These are phyloP conservation scores for Fulica atra DNA, from an alignment of 2,113 vertebrate species.

Conservation along the genomic window DNA sequence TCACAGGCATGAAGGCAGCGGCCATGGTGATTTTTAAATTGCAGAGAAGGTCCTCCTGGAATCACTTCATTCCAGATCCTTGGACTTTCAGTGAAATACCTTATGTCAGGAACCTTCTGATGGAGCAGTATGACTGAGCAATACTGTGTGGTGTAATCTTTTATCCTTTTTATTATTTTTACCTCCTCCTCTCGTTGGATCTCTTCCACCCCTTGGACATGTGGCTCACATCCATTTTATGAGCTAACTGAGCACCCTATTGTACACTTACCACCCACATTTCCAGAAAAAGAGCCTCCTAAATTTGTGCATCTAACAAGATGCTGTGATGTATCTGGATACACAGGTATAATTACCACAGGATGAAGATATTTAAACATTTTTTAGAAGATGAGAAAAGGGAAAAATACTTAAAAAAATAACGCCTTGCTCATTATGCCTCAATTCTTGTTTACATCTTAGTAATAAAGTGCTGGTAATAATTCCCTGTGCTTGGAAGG, in stretches of 20 bases:
- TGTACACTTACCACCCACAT: constrained; percentile 4
- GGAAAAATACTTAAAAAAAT: background rate
- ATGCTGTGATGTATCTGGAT: background rate
- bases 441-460: constrained; percentile 12
- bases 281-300: constrained; percentile 34
- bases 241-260: background rate
- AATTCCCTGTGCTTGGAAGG: constrained; percentile 32
- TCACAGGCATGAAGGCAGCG: background rate
- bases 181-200: background rate
- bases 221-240: constrained; percentile 25
- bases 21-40: background rate
- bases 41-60: background rate
- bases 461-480: background rate
- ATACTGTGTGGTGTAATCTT: background rate
- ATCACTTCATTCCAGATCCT: background rate
- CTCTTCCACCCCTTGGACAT: constrained; percentile 7
- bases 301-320: constrained; percentile 13
- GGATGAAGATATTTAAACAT: background rate
- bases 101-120: background rate
- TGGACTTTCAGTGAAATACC: background rate
- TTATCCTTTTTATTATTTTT: constrained; percentile 10
- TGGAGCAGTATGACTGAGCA: background rate
- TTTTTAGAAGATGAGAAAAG: background rate
- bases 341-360: constrained; percentile 7
- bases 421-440: background rate